Evolutionary conservation across 1,140 invertebrate species (phyloP), one percentile per base, ranked within the genome.

Genomic region (Drosophila watanabei): DNA sequence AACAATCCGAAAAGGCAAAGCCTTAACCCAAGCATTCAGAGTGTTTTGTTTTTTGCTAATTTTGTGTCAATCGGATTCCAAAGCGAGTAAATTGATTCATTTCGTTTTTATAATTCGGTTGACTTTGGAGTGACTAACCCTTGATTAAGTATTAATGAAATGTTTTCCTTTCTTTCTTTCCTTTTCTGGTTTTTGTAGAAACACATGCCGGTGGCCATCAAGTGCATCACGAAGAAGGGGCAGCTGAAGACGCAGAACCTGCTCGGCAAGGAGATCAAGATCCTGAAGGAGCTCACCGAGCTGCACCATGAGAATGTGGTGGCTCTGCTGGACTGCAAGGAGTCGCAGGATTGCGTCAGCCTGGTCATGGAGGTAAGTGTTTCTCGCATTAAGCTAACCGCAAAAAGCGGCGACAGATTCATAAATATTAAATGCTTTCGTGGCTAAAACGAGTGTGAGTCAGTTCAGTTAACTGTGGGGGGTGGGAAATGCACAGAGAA

Each of bases 281-380:
- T 99, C 92, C 95, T 99, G 37, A 99, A 99, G 96, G 98, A 99
- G 94, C 94, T 99, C 82, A 99, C 98, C 37, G 97, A 98, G 93
- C 94, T 99, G 52, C 97, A 99, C 93, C 98, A 99, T 95, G 98
- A 99, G 92, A 99, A 99, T 95, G 97, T 99, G 79, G 99, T 99
- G 37, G 97, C 97, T 13, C 95, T 99, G 64, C 95, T 99, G 89
- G 98, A 99, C 94, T 99, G 98, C 94, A 98, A 99, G 95, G 98
- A 99, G 95, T 98, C 97, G 61, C 95, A 96, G 81, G 96, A 97
- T 82, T 97, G 99, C 95, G 98, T 99, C 66, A 99, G 97, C 95
- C 95, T 99, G 77, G 98, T 99, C 82, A 99, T 99, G 98, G 98
- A 99, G 95, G 96, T 97, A 93, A 95, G 95, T 10, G 10, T 18